phyloP scores from a whole-genome alignment of 2,113 vertebrate species.

The Brachyhypopomus gauderio region DNA sequence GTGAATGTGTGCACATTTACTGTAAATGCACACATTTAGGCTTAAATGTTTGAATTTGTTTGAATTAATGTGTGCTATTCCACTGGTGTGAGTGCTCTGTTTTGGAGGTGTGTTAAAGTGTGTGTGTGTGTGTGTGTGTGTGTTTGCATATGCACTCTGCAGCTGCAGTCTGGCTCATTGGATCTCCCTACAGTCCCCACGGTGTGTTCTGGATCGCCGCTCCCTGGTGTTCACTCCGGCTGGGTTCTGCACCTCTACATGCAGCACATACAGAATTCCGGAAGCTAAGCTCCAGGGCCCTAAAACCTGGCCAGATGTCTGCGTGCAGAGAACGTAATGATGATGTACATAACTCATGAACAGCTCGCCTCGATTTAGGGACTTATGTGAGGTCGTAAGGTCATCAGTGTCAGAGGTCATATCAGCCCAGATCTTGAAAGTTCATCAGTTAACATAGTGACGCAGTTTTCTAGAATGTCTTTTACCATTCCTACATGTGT shows the following conservation, averaged over 20 bases:
- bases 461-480: neutral
- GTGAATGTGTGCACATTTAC: too few species aligned
- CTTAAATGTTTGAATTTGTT: neutral
- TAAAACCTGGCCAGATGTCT: slow-evolving; percentile 1
- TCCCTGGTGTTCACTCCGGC: neutral
- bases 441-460: slow-evolving; percentile 8
- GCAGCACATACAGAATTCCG: neutral
- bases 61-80: slow-evolving; percentile 35
- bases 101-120: slow-evolving; percentile 22
- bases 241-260: neutral
- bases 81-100: slow-evolving; percentile 32
- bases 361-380: neutral
- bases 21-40: too few species aligned
- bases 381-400: neutral
- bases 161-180: slow-evolving; percentile 44
- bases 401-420: neutral
- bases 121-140: slow-evolving; percentile 6
- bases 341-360: slow-evolving; percentile 1
- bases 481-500: neutral
- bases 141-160: slow-evolving; percentile 18
- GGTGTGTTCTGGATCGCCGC: neutral
- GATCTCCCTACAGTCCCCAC: neutral
- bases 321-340: neutral
- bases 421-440: neutral
- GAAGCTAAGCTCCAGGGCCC: neutral